Conservation (phyloP, 2,113 vertebrate genomes). For the Conger conger region DNA sequence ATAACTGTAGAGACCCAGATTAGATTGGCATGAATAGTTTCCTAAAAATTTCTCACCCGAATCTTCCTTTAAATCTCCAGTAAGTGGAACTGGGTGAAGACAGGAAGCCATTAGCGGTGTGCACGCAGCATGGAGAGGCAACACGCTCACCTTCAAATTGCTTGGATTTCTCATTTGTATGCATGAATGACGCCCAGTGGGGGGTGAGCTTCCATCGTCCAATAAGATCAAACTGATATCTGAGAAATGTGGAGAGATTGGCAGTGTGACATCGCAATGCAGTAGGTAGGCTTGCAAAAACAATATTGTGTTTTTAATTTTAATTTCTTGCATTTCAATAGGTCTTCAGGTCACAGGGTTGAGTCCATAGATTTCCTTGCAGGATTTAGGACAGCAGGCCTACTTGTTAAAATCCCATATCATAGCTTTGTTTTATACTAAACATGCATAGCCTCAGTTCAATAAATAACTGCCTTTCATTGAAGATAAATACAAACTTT, state of each 20-base stretch:
- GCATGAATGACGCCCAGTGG: constrained; percentile 50
- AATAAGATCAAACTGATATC: background rate
- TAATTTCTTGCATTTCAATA: too few relatives aligned
- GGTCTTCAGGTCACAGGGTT: too few relatives aligned
- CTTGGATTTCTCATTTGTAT: constrained; percentile 67
- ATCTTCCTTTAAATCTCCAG: background rate
- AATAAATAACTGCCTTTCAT: too few relatives aligned
- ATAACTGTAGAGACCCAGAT: too few relatives aligned
- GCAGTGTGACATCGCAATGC: background rate
- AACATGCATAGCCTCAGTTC: too few relatives aligned
- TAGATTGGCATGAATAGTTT: background rate
- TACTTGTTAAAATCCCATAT: too few relatives aligned
- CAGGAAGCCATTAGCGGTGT: constrained; percentile 69
- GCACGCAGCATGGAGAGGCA: constrained; percentile 60
- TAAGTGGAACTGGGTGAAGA: constrained; percentile 49
- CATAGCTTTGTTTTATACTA: too few relatives aligned
- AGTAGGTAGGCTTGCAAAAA: background rate
- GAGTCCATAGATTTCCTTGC: too few relatives aligned
- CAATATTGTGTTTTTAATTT: background rate
- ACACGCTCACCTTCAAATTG: constrained; percentile 68
- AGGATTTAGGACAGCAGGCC: too few relatives aligned
- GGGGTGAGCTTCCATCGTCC: constrained; percentile 57
- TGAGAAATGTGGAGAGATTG: background rate
- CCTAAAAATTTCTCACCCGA: background rate
- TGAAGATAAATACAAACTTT: too few relatives aligned